phyloP scores from a whole-genome alignment of 2,888 invertebrate genomes.

The Morpho deidamia region DNA sequence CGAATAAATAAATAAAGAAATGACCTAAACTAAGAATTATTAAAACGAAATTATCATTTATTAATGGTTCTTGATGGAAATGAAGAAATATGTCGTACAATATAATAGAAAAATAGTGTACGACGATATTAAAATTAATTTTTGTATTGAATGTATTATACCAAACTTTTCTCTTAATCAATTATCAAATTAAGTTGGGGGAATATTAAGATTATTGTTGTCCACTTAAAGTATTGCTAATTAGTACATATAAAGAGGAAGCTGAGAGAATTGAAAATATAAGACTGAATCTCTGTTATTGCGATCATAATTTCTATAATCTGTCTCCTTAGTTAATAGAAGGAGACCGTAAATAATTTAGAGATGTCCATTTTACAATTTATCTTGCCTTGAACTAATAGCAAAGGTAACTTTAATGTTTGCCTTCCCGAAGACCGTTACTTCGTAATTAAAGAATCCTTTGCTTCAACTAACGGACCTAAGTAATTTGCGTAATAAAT shows the following conservation, averaged over 20 bases:
- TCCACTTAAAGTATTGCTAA: too few species aligned
- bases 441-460: slow-evolving; percentile 19
- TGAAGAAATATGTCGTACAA: too few species aligned
- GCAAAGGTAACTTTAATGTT: slow-evolving; percentile 5
- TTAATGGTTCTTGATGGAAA: too few species aligned
- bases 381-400: slow-evolving; percentile 8
- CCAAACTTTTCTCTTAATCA: too few species aligned
- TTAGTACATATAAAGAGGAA: not conserved
- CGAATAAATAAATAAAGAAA: too few species aligned
- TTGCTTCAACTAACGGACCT: slow-evolving; percentile 6
- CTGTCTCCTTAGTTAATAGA: not conserved
- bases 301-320: not conserved
- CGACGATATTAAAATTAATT: too few species aligned
- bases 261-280: not conserved
- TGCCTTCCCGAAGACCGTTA: slow-evolving; percentile 15
- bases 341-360: slow-evolving; percentile 6
- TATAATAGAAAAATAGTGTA: too few species aligned
- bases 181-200: too few species aligned
- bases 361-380: slow-evolving; percentile 11
- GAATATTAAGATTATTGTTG: too few species aligned
- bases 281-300: not conserved
- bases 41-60: too few species aligned
- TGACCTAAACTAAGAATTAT: too few species aligned
- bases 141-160: too few species aligned
- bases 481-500: slow-evolving; percentile 2